Percentiles rank a stretch among this genome's conserved stretches.
phyloP scores from a whole-genome alignment of 92 coral and sea anemone genomes.

The Isaurus tuberculatus region DNA sequence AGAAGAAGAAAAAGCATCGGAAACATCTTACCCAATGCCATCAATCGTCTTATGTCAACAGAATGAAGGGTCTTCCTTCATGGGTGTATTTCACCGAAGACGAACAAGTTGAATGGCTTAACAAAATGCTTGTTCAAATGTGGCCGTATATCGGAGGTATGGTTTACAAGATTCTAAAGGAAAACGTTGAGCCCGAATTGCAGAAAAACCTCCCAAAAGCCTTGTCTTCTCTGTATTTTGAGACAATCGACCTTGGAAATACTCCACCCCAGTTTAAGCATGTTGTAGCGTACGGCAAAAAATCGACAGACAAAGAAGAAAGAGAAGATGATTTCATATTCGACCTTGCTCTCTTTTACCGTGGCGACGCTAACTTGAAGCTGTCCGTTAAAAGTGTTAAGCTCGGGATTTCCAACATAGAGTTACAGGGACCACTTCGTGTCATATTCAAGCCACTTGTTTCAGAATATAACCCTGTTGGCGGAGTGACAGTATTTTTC shows the following conservation, averaged over 20 bases:
- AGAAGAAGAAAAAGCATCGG: slow-evolving; percentile 81
- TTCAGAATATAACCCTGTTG: slow-evolving; percentile 88
- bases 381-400: slow-evolving; percentile 77
- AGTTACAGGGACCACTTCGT: slow-evolving; percentile 83
- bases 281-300: slow-evolving; percentile 70
- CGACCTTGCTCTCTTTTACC: slow-evolving; percentile 85
- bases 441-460: slow-evolving; percentile 95
- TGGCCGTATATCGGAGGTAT: slow-evolving; percentile 97
- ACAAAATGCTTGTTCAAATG: slow-evolving; percentile 91
- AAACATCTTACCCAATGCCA: slow-evolving; percentile 81
- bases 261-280: slow-evolving; percentile 83
- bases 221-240: slow-evolving; percentile 82
- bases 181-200: slow-evolving; percentile 94
- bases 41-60: slow-evolving; percentile 81
- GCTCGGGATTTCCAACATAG: slow-evolving; percentile 85
- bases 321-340: slow-evolving; percentile 78
- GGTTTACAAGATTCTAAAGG: slow-evolving; percentile 92
- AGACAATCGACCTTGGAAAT: slow-evolving; percentile 91
- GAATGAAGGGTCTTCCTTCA: slow-evolving; percentile 83
- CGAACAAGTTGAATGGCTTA: slow-evolving; percentile 94
- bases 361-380: slow-evolving; percentile 92
- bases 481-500: slow-evolving; percentile 93
- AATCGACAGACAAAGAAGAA: slow-evolving; percentile 38
- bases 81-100: slow-evolving; percentile 92
- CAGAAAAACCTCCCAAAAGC: slow-evolving; percentile 91